A percentile compares a stretch with the other conserved stretches of the same genome.
Conservation (phyloP, 1,140 invertebrate species). For the Apis laboriosa region DNA sequence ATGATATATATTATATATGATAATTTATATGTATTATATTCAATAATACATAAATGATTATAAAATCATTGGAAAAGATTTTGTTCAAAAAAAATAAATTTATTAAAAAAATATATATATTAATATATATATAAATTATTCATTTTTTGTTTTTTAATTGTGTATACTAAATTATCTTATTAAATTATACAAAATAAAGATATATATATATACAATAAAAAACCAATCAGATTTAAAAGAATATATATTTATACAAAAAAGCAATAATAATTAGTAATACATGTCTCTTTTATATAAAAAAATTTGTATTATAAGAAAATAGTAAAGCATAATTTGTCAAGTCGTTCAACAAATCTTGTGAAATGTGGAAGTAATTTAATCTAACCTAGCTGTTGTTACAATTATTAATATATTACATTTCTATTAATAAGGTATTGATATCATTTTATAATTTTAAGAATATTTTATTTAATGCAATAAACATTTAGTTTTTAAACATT, state of each 20-base stretch:
- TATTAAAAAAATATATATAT: constrained; percentile 9
- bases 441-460: background rate
- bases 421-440: background rate
- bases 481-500: background rate
- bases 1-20: constrained; percentile 24
- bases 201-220: background rate
- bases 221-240: too few relatives aligned
- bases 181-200: background rate
- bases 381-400: constrained; percentile 12
- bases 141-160: background rate
- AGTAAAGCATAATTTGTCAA: constrained; percentile 26
- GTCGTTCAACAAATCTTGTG: background rate
- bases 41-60: constrained; percentile 14
- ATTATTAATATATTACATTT: background rate
- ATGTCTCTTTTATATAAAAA: constrained; percentile 19
- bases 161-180: background rate
- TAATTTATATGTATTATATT: constrained; percentile 14
- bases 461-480: background rate
- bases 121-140: background rate
- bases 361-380: constrained; percentile 42
- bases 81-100: constrained; percentile 14
- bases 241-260: background rate
- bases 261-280: background rate
- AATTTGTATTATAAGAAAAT: constrained; percentile 11
- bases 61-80: background rate